Conservation (phyloP, 2,113 vertebrate species). For the Falcunculus frontatus region DNA sequence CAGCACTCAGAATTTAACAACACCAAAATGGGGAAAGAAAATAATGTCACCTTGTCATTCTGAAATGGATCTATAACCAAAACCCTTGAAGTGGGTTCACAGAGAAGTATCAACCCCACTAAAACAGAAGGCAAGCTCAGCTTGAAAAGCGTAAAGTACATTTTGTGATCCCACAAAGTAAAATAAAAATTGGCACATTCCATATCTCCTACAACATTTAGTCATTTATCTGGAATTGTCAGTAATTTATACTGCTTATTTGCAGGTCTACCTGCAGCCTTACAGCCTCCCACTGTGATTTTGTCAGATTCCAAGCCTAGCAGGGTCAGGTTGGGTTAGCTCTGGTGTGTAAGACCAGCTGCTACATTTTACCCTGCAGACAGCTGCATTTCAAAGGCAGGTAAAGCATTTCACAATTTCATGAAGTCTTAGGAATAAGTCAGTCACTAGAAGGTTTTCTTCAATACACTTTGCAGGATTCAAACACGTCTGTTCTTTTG, state of each 20-base stretch:
- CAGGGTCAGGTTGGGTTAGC: neutral
- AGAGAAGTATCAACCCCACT: neutral
- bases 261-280: neutral
- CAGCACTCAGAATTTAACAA: neutral
- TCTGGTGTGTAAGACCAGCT: neutral
- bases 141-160: neutral
- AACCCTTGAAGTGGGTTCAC: neutral
- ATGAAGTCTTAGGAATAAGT: neutral
- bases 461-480: neutral
- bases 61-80: neutral
- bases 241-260: neutral
- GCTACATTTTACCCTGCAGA: neutral
- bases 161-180: neutral
- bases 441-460: neutral
- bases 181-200: neutral
- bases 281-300: neutral
- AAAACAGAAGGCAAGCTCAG: neutral
- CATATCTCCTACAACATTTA: neutral
- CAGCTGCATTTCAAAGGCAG: neutral
- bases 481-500: neutral
- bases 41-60: neutral
- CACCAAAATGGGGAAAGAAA: neutral
- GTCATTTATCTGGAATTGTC: neutral
- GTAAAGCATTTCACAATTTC: neutral
- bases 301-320: neutral